A percentile compares a stretch with the other conserved stretches of the same genome.
phyloP scores from a whole-genome alignment of 2,797 vertebrate genomes.

The Sylvia borin region DNA sequence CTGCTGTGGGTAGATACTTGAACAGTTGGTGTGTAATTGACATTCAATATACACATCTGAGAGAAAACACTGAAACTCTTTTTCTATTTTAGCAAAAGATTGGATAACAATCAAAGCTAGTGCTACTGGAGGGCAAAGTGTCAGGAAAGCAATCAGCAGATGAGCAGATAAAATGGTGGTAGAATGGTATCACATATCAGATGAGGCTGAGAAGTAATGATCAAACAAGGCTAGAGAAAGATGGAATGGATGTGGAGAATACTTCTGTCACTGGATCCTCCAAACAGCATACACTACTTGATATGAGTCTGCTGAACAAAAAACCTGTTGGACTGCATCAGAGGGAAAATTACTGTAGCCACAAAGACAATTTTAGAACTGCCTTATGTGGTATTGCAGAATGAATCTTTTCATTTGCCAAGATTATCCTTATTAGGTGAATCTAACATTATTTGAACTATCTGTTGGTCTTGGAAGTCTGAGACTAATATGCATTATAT shows the following conservation, averaged over 20 bases:
- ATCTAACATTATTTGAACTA: neutral
- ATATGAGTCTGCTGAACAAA: neutral
- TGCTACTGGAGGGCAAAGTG: conserved; percentile 8
- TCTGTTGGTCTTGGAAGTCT: neutral
- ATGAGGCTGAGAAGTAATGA: neutral
- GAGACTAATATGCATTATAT: neutral
- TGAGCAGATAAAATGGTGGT: conserved; percentile 27
- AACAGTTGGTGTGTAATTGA: neutral
- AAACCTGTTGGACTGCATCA: neutral
- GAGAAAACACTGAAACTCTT: neutral
- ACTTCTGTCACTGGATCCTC: neutral
- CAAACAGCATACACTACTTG: neutral
- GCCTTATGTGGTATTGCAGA: neutral
- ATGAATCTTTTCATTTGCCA: neutral
- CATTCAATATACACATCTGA: neutral
- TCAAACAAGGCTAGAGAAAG: neutral
- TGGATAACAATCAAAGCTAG: conserved; percentile 17
- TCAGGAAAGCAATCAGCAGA: conserved; percentile 56
- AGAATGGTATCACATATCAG: neutral
- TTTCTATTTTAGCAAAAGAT: conserved; percentile 30
- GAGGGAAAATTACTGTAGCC: neutral
- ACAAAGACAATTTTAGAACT: neutral
- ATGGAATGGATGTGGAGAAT: neutral
- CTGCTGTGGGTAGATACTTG: neutral
- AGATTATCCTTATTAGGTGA: neutral